A percentile compares a stretch with the other conserved stretches of the same genome.
These are phyloP conservation scores for Hemicentrotus pulcherrimus DNA, from an alignment of 35 echinoderm and acorn worm genomes.

Conservation along the genomic window DNA sequence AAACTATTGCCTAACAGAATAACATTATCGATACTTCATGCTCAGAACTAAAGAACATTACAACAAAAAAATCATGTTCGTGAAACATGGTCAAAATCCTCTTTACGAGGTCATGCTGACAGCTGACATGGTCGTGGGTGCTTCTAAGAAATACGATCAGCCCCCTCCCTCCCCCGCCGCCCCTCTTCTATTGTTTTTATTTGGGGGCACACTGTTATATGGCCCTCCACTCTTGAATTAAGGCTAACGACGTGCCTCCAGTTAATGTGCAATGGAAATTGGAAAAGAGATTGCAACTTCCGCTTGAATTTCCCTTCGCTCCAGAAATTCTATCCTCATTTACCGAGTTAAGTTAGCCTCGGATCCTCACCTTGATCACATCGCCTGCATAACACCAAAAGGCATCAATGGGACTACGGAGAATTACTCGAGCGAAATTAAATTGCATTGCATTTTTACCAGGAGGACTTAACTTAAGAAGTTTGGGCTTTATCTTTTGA, in stretches of 20 bases:
- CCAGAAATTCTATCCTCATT: conserved; percentile 39
- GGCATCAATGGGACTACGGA: neutral
- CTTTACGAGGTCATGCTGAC: too few relatives aligned
- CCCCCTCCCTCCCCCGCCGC: neutral
- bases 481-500: neutral
- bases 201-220: neutral
- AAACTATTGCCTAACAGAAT: too few relatives aligned
- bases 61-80: too few relatives aligned
- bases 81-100: too few relatives aligned
- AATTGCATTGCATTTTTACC: neutral
- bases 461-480: neutral
- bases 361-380: neutral
- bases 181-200: neutral
- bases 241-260: neutral
- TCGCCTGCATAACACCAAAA: neutral
- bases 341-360: conserved; percentile 19
- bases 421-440: neutral
- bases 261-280: conserved; percentile 9
- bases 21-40: too few relatives aligned
- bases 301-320: conserved; percentile 30
- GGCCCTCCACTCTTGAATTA: neutral
- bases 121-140: too few relatives aligned
- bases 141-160: neutral
- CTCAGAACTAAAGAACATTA: too few relatives aligned
- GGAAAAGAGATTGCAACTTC: conserved; percentile 30